Evolutionary conservation across 2,797 vertebrate genomes (phyloP).

Genomic region (Sylvia borin): DNA sequence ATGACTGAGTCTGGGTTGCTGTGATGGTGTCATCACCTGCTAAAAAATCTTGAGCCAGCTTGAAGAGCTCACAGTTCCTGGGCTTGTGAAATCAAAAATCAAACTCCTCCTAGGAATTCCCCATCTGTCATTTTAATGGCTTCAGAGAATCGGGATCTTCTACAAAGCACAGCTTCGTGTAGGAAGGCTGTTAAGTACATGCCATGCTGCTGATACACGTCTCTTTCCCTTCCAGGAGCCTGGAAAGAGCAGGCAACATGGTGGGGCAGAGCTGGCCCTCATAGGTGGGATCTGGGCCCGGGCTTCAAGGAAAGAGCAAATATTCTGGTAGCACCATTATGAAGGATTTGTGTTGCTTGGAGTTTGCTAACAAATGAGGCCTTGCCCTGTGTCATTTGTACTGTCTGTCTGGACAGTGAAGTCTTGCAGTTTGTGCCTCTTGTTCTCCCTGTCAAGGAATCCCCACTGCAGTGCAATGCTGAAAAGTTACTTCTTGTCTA

Average conservation of each 20-base stretch:
- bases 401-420: rapidly evolving
- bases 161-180: not conserved
- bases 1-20: not conserved
- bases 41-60: not conserved
- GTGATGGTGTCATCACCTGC: rapidly evolving
- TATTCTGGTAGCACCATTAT: not conserved
- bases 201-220: not conserved
- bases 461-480: not conserved
- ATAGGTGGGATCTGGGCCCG: not conserved
- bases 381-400: not conserved
- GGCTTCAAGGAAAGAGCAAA: not conserved
- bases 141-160: not conserved
- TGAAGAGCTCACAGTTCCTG: not conserved
- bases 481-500: not conserved
- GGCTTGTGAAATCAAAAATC: not conserved
- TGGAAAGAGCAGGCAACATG: not conserved
- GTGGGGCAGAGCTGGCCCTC: not conserved
- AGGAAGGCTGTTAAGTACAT: not conserved
- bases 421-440: not conserved
- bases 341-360: not conserved
- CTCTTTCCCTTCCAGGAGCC: not conserved
- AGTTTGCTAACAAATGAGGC: not conserved
- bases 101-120: not conserved
- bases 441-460: not conserved
- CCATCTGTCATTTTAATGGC: not conserved